Base-by-base conservation (phyloP, 1,140 invertebrate genomes). In the Leptoteleia sp. region DNA sequence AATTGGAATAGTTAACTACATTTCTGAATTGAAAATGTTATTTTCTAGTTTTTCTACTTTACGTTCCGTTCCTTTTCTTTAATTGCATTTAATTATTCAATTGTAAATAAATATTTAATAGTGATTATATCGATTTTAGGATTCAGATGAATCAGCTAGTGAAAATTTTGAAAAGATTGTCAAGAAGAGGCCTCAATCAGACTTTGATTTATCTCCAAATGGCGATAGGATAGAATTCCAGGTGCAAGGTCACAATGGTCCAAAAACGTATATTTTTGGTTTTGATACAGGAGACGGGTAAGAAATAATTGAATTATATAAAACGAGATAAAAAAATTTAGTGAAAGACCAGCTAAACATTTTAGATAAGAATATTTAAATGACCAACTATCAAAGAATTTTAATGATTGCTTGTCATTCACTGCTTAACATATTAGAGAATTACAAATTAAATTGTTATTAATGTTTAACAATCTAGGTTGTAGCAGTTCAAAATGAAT, bases 251-350 rank as follows among this genome's bases (percentile, higher is more conserved):
- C 94, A 95, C 85, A 91, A 93, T 48, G 95, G 95, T 33, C 95
- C 95, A 1, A 91, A 94, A 76, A 95, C 94, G 42, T 97, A 96
- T 85, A 93, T 95, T 85, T 96, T 96, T 88, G 95, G 95, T 67
- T 96, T 92, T 85, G 95, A 96, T 83, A 96, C 95, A 25, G 96
- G 95, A 71, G 93, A 93, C 88, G 94, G 95, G 95, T 96, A 90
- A 92, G 88, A 25, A 25, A 25, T 25, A 25, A 3, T 6, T 25
- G 3, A 25, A 25, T 25, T 25, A 25, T 25, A 3, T 3, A 25
- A n/a, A n/a, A n/a, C n/a, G n/a, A 25, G 22, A 25, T 25, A 25
- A 3, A 25, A 48, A 43, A 11, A 38, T 5, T 17, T 2, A 42
- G 27, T 31, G 27, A 73, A 71, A 4, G 38, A 57, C 11, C 54